These are phyloP conservation scores for Lindbergichthys nudifrons DNA, from an alignment of 2,797 vertebrate genomes.

Conservation along the genomic window DNA sequence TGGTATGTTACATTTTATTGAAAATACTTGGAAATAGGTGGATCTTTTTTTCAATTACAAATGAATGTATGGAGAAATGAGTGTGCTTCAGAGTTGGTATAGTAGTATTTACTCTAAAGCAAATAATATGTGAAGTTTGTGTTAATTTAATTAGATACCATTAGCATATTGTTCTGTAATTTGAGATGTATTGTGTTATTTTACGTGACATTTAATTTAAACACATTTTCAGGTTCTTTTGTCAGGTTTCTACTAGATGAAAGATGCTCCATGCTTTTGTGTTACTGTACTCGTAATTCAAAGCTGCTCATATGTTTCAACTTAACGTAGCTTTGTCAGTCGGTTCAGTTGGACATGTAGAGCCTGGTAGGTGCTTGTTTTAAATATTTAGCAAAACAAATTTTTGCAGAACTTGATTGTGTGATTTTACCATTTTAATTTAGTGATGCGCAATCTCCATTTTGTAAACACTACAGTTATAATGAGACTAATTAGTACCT, in stretches of 20 bases:
- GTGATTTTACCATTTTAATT: not conserved
- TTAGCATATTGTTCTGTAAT: not conserved
- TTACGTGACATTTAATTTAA: not conserved
- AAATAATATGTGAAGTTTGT: not conserved
- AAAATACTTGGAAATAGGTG: not conserved
- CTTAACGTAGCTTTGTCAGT: not conserved
- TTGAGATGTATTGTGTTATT: not conserved
- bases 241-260: too few species aligned
- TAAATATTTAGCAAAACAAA: not conserved
- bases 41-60: not conserved
- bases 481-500: not conserved
- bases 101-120: not conserved
- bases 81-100: not conserved
- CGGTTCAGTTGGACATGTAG: not conserved
- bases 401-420: not conserved
- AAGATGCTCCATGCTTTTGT: too few species aligned
- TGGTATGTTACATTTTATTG: not conserved
- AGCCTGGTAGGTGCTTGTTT: not conserved
- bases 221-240: too few species aligned
- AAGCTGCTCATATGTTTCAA: too few species aligned
- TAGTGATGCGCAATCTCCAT: not conserved
- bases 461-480: not conserved
- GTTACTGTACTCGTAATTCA: too few species aligned
- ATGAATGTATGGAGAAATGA: not conserved
- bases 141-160: not conserved